Percentiles rank a stretch among this genome's conserved stretches.
These are phyloP conservation scores for Solea solea DNA, from an alignment of 2,113 vertebrate species.

Conservation along the genomic window DNA sequence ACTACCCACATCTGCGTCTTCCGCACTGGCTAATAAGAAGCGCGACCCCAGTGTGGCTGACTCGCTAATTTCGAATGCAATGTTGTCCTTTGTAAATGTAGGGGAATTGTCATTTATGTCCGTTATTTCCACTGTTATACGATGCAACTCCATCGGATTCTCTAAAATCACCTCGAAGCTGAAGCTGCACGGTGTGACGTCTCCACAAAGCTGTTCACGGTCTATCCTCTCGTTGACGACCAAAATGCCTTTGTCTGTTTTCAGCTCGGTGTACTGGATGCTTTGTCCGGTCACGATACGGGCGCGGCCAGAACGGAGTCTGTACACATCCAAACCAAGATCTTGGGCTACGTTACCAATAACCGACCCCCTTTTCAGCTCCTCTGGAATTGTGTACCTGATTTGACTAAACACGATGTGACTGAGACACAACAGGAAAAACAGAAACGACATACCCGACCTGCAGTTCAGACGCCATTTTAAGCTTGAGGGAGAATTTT, in stretches of 20 bases:
- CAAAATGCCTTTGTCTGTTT: constrained; percentile 59
- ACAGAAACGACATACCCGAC: constrained; percentile 13
- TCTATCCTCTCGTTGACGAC: constrained; percentile 64
- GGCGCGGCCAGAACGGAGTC: constrained; percentile 50
- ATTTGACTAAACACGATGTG: constrained; percentile 48
- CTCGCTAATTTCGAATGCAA: constrained; percentile 60
- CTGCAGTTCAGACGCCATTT: constrained; percentile 33
- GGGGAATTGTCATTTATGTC: constrained; percentile 65
- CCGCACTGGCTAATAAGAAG: constrained; percentile 47
- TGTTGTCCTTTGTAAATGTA: constrained; percentile 26
- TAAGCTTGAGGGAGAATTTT: background rate
- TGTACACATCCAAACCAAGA: constrained; percentile 54
- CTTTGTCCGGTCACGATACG: constrained; percentile 46
- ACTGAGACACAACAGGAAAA: constrained; percentile 9
- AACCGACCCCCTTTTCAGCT: constrained; percentile 55
- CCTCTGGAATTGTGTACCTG: constrained; percentile 69
- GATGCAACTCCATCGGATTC: constrained; percentile 67
- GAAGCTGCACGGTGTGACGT: constrained; percentile 57
- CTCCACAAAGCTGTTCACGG: constrained; percentile 62
- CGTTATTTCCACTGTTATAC: constrained; percentile 51
- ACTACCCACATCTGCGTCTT: constrained; percentile 61
- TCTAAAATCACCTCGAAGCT: constrained; percentile 69
- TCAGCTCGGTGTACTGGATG: constrained; percentile 57
- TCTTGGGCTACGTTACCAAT: constrained; percentile 69
- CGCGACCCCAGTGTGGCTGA: constrained; percentile 42